Percentiles rank a stretch among this genome's conserved stretches.
Evolutionary conservation across 2,888 invertebrate genomes (phyloP).

Genomic region (Eumerus sabulonum): DNA sequence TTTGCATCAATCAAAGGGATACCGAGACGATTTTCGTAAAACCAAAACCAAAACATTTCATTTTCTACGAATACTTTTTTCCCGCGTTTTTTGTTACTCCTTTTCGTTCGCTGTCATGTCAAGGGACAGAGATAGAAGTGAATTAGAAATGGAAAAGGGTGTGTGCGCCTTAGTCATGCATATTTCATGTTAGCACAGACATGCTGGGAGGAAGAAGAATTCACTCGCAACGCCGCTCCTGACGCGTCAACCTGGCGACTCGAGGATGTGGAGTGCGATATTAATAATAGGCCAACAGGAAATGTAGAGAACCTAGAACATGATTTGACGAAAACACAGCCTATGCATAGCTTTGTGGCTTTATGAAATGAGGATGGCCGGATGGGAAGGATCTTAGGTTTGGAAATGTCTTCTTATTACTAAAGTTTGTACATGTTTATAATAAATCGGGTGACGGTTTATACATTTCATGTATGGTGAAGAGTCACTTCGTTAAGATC

Average conservation of each 20-base stretch:
- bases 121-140: slow-evolving; percentile 6
- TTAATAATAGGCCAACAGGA: slow-evolving; percentile 62
- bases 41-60: not conserved
- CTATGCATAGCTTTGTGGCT: slow-evolving; percentile 14
- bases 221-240: slow-evolving; percentile 45
- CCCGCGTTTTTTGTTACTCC: not conserved
- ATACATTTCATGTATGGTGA: too few species aligned
- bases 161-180: slow-evolving; percentile 60
- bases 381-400: not conserved
- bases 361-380: not conserved
- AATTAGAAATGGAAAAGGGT: slow-evolving; percentile 49
- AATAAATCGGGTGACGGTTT: too few species aligned
- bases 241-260: slow-evolving; percentile 45
- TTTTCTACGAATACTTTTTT: not conserved
- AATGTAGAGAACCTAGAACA: slow-evolving; percentile 10
- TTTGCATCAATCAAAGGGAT: slow-evolving; percentile 66
- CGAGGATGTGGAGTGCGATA: slow-evolving; percentile 13
- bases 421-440: too few species aligned
- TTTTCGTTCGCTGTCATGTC: not conserved
- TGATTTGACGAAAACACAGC: slow-evolving; percentile 48
- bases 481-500: slow-evolving; percentile 18
- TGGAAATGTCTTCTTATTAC: too few species aligned
- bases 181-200: slow-evolving; percentile 56
- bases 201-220: not conserved
- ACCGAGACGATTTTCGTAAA: slow-evolving; percentile 46